Conservation (phyloP, 2,888 invertebrate species). For the Eupsilia transversa region DNA sequence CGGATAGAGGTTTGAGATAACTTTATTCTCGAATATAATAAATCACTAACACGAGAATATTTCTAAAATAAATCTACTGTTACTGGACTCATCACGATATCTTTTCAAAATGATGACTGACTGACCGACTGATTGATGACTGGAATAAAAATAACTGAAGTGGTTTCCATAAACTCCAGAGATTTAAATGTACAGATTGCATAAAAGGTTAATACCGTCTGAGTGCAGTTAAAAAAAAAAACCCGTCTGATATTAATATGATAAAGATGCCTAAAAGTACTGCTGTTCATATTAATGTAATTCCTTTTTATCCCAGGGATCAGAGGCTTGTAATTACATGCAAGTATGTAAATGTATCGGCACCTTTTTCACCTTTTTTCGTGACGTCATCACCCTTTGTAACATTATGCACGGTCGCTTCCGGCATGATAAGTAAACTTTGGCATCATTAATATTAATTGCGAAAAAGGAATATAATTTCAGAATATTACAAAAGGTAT, state of each 20-base stretch:
- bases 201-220: neutral
- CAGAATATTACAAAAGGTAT: conserved; percentile 24
- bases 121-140: no score
- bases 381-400: conserved; percentile 45
- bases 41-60: no score
- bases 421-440: conserved; percentile 34
- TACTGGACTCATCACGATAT: no score
- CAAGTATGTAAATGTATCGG: conserved; percentile 14
- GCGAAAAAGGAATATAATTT: conserved; percentile 39
- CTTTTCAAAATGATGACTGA: no score
- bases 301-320: conserved; percentile 25
- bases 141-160: neutral
- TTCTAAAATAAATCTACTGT: no score
- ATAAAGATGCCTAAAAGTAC: neutral
- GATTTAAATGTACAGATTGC: neutral
- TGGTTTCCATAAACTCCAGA: neutral
- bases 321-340: conserved; percentile 19
- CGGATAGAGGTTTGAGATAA: no score
- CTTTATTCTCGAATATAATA: no score
- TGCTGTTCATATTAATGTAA: conserved; percentile 12
- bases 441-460: conserved; percentile 55
- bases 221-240: neutral
- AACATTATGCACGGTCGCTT: conserved; percentile 35
- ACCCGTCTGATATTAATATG: neutral
- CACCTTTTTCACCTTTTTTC: conserved; percentile 26